phyloP scores from a whole-genome alignment of 2,888 invertebrate genomes.

The Ypsolopha sequella region DNA sequence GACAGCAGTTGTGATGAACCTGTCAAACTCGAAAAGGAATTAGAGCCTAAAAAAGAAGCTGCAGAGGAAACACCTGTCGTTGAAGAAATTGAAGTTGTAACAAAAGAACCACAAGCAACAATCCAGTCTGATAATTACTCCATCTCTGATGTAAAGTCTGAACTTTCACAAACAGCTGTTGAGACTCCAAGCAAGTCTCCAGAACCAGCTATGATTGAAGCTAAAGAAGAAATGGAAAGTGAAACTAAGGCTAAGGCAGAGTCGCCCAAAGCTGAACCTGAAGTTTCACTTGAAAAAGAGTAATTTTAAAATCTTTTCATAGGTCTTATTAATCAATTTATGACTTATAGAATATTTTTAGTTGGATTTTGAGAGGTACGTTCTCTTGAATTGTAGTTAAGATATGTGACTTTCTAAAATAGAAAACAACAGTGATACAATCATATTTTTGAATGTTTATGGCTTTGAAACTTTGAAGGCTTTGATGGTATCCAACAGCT shows the following conservation, averaged over 20 bases:
- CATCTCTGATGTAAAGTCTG: constrained; percentile 55
- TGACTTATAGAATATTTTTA: too few relatives aligned
- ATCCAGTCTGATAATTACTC: constrained; percentile 49
- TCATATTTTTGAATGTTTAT: too few relatives aligned
- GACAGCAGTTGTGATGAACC: constrained; percentile 21
- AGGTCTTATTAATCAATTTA: too few relatives aligned
- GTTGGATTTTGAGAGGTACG: too few relatives aligned
- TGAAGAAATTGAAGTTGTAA: constrained; percentile 13
- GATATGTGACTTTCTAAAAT: too few relatives aligned
- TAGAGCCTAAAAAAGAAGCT: constrained; percentile 10
- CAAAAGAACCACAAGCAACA: constrained; percentile 19
- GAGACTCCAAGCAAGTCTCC: constrained; percentile 15
- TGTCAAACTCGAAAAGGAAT: constrained; percentile 14
- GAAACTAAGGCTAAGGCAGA: not conserved
- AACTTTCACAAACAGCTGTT: constrained; percentile 30
- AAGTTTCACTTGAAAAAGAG: not conserved
- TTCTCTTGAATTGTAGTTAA: too few relatives aligned
- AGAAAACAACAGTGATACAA: too few relatives aligned
- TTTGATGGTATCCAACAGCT: too few relatives aligned
- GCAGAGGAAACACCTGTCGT: not conserved
- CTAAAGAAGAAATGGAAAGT: not conserved
- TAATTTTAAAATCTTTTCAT: too few relatives aligned
- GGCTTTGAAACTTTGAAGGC: too few relatives aligned
- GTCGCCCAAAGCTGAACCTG: not conserved
- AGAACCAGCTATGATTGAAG: constrained; percentile 12